Evolutionary conservation across 2,113 vertebrate species (phyloP).

Genomic region (Micronisus gabar): DNA sequence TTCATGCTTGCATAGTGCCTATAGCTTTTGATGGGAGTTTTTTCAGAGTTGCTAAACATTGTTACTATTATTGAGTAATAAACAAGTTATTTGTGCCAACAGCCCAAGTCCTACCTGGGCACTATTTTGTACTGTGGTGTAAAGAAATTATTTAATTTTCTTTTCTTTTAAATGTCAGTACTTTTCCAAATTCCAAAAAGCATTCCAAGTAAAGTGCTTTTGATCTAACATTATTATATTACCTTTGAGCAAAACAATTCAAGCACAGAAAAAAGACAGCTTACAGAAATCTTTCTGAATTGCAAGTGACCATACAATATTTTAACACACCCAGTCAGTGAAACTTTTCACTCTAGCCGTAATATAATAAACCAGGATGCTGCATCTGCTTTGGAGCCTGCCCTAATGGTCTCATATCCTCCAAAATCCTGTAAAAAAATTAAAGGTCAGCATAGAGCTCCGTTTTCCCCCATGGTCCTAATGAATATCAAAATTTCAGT

Average conservation of each 20-base stretch:
- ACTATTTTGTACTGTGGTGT: background rate
- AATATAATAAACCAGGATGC: background rate
- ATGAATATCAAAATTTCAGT: background rate
- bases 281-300: background rate
- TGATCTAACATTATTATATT: background rate
- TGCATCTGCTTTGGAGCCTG: background rate
- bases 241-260: background rate
- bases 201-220: background rate
- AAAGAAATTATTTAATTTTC: background rate
- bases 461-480: background rate
- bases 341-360: background rate
- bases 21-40: background rate
- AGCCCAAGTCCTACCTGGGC: background rate
- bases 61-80: background rate
- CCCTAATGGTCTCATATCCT: background rate
- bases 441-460: background rate
- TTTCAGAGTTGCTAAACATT: background rate
- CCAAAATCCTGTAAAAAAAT: background rate
- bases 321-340: background rate
- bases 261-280: background rate
- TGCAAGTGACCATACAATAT: background rate
- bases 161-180: background rate
- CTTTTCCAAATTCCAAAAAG: conserved; percentile 4
- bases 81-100: background rate
- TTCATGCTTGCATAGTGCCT: background rate